Evolutionary conservation across 2,113 vertebrate genomes (phyloP).

Genomic region (Salvelinus fontinalis): DNA sequence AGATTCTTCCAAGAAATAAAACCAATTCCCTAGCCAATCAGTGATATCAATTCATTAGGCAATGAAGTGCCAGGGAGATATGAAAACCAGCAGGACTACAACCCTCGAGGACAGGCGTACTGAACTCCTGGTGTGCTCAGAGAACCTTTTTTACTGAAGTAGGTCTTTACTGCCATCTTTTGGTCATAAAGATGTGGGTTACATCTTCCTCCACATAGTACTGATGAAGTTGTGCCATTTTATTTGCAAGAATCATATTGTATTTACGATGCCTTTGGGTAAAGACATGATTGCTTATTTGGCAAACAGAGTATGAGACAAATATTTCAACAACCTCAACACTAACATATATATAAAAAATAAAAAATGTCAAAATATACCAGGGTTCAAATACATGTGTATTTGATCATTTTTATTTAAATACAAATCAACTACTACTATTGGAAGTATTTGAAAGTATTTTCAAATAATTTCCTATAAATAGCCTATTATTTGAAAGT

Average conservation of each 20-base stretch:
- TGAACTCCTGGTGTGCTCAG: no score
- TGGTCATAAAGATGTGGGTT: constrained; percentile 26
- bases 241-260: background rate
- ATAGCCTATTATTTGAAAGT: no score
- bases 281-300: background rate
- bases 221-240: background rate
- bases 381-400: no score
- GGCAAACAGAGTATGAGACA: background rate
- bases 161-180: constrained; percentile 61
- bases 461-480: no score
- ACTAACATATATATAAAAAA: background rate
- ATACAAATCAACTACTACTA: no score
- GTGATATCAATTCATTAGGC: background rate
- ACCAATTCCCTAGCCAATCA: background rate
- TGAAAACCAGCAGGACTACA: background rate
- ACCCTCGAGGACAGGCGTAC: background rate
- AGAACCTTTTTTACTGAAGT: background rate
- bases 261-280: background rate
- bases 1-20: no score
- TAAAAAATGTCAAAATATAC: constrained; percentile 15
- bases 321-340: no score
- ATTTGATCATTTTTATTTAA: no score
- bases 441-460: no score
- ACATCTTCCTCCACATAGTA: no score
- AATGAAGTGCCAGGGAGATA: background rate